Conservation (phyloP, 2,797 vertebrate species). For the Crenichthys baileyi region DNA sequence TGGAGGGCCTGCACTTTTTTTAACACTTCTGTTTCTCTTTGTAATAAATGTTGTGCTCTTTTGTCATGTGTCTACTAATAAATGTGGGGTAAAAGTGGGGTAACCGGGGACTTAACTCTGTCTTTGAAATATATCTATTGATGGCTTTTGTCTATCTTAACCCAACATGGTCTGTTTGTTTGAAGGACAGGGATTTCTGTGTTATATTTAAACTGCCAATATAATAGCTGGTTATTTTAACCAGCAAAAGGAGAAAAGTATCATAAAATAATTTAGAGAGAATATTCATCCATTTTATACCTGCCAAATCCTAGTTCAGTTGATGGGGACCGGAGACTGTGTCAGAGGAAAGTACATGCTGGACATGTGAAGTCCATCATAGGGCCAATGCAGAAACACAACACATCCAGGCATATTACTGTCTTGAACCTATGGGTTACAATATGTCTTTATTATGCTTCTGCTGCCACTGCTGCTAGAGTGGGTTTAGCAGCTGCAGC, state of each 20-base stretch:
- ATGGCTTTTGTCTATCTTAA: constrained; percentile 34
- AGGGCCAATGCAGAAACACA: background rate
- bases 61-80: constrained; percentile 39
- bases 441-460: too few species aligned
- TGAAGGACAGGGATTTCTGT: background rate
- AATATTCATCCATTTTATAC: background rate
- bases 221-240: background rate
- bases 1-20: constrained; percentile 52
- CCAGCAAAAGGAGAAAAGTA: background rate
- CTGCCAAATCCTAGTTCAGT: background rate
- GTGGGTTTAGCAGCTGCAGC: too few species aligned
- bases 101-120: constrained; percentile 25
- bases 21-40: constrained; percentile 42
- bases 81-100: constrained; percentile 23
- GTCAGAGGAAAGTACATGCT: background rate
- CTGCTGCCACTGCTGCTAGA: too few species aligned
- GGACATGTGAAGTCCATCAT: too few species aligned
- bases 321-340: background rate
- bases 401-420: too few species aligned
- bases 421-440: too few species aligned
- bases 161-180: constrained; percentile 17
- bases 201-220: background rate
- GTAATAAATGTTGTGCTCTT: constrained; percentile 54
- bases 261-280: background rate
- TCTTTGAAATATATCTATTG: constrained; percentile 17